These are phyloP conservation scores for Bathynomus jamesi DNA, from an alignment of 1,140 invertebrate species.

Conservation along the genomic window DNA sequence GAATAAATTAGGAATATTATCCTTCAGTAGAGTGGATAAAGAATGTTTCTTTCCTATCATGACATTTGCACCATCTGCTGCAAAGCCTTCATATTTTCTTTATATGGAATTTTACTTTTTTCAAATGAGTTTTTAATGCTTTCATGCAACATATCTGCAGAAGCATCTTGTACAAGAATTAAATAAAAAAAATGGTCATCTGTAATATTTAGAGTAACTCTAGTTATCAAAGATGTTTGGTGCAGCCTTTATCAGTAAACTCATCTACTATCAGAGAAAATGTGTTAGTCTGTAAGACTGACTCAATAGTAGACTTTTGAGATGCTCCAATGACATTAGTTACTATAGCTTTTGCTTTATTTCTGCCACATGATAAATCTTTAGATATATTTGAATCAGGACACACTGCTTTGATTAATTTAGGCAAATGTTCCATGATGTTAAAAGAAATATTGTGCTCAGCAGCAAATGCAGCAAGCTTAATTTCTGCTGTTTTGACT, in stretches of 20 bases:
- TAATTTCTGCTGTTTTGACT: no score
- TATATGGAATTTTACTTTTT: slow-evolving; percentile 11
- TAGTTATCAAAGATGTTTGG: slow-evolving; percentile 11
- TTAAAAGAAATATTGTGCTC: no score
- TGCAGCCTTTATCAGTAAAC: not conserved
- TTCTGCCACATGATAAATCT: no score
- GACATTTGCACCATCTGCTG: slow-evolving; percentile 26
- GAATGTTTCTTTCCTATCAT: slow-evolving; percentile 24
- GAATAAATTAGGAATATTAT: slow-evolving; percentile 14
- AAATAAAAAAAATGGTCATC: slow-evolving; percentile 2
- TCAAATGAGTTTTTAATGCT: slow-evolving; percentile 4
- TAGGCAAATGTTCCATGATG: no score
- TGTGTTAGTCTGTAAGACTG: not conserved
- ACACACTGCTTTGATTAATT: no score
- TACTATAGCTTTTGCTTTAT: no score
- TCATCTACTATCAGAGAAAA: slow-evolving; percentile 8
- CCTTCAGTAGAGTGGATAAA: slow-evolving; percentile 19
- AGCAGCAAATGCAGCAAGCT: no score
- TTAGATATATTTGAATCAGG: no score
- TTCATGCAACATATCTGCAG: not conserved
- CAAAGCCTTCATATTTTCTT: slow-evolving; percentile 15
- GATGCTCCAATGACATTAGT: no score
- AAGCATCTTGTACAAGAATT: not conserved
- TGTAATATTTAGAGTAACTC: not conserved
- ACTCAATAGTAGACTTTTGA: no score